Conservation (phyloP, 2,797 vertebrate genomes). For the Acipenser oxyrinchus region DNA sequence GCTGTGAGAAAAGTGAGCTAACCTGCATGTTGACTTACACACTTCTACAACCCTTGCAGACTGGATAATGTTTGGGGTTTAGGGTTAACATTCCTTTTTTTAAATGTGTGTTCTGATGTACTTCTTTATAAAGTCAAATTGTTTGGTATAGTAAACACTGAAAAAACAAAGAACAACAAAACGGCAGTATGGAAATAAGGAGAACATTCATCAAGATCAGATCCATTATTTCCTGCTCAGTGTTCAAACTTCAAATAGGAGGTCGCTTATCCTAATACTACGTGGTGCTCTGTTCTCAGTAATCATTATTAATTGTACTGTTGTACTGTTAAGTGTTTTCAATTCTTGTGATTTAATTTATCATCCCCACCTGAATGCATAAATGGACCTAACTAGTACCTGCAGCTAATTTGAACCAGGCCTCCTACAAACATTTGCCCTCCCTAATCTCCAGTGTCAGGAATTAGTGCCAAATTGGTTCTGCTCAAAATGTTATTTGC, state of each 20-base stretch:
- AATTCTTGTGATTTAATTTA: conserved; percentile 8
- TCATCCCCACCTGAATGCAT: conserved; percentile 12
- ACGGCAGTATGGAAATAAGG: neutral
- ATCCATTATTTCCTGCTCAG: conserved; percentile 5
- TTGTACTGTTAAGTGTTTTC: conserved; percentile 4
- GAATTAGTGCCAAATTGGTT: conserved; percentile 26
- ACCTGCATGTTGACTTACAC: conserved; percentile 12
- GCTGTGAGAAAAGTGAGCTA: neutral
- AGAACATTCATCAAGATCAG: neutral
- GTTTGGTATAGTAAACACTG: neutral
- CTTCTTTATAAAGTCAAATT: neutral
- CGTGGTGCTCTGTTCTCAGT: conserved; percentile 10
- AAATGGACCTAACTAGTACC: neutral
- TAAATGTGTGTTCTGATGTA: conserved; percentile 17
- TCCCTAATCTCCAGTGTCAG: no score
- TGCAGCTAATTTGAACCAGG: neutral
- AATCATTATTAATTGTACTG: conserved; percentile 9
- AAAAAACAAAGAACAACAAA: neutral
- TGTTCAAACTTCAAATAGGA: conserved; percentile 6
- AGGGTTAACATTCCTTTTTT: conserved; percentile 53
- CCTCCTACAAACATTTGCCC: no score
- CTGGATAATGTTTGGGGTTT: conserved; percentile 25
- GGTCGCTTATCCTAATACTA: neutral
- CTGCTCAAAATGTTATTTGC: conserved; percentile 47
- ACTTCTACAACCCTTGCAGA: conserved; percentile 10